phyloP scores from a whole-genome alignment of 2,888 invertebrate species.

The Hybos culiciformis region DNA sequence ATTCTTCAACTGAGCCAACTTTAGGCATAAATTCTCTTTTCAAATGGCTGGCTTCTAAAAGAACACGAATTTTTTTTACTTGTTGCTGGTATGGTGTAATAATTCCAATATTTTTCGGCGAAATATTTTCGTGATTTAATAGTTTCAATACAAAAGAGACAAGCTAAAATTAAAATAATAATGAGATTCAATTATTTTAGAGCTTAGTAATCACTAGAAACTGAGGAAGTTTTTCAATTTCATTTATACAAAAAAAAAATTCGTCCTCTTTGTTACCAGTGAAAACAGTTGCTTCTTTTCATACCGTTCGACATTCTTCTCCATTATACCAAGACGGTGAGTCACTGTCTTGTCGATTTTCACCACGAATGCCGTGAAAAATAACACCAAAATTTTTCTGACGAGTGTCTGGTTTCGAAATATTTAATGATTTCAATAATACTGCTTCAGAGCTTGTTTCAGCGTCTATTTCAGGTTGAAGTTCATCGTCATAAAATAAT shows the following conservation, averaged over 20 bases:
- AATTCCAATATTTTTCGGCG: conserved; percentile 52
- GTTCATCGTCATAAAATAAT: conserved; percentile 72
- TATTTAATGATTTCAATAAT: conserved; percentile 26
- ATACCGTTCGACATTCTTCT: no score
- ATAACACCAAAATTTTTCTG: conserved; percentile 36
- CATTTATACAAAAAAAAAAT: no score
- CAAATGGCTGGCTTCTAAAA: conserved; percentile 37
- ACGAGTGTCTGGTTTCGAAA: conserved; percentile 26
- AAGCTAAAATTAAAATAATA: background rate
- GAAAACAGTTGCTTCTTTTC: conserved; percentile 49
- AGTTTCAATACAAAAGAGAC: no score
- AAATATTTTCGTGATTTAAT: no score
- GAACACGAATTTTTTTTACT: conserved; percentile 39
- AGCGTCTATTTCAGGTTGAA: conserved; percentile 46
- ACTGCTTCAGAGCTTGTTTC: conserved; percentile 22
- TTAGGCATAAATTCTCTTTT: conserved; percentile 42
- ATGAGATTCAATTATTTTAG: background rate
- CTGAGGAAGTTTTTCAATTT: no score
- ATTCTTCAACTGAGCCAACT: conserved; percentile 73
- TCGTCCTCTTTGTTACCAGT: no score
- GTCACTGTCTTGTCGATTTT: conserved; percentile 55
- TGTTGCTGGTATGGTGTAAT: conserved; percentile 89
- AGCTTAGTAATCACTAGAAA: background rate
- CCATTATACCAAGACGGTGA: conserved; percentile 86
- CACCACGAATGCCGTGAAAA: conserved; percentile 58